Evolutionary conservation across 2,888 invertebrate species (phyloP).

Genomic region (Amphipoea oculea): DNA sequence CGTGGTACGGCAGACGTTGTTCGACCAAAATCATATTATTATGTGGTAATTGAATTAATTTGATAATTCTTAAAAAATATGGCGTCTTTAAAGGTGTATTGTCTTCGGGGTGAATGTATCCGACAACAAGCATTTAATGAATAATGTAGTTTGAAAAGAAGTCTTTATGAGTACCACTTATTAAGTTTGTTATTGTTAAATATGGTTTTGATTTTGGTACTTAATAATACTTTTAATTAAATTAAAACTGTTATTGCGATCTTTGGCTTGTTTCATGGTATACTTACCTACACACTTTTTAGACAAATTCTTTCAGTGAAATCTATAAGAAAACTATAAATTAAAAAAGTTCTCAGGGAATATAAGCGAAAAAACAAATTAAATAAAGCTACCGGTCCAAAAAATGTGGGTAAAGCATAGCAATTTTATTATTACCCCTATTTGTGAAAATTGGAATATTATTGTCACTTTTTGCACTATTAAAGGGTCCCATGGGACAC

Average conservation of each 20-base stretch:
- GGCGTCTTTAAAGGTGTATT: slow-evolving; percentile 56
- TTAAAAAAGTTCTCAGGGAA: neutral
- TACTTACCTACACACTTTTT: neutral
- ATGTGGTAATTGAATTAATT: slow-evolving; percentile 65
- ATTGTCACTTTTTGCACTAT: slow-evolving; percentile 73
- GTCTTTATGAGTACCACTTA: slow-evolving; percentile 53
- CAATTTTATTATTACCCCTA: slow-evolving; percentile 60
- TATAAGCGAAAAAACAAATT: neutral
- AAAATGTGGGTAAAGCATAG: slow-evolving; percentile 25
- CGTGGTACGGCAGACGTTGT: slow-evolving; percentile 28
- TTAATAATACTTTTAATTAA: slow-evolving; percentile 33
- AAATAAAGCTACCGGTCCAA: slow-evolving; percentile 19
- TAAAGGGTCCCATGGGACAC: slow-evolving; percentile 70
- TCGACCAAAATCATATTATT: slow-evolving; percentile 63
- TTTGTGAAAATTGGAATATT: slow-evolving; percentile 70
- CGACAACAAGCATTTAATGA: slow-evolving; percentile 51
- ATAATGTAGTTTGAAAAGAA: slow-evolving; percentile 53
- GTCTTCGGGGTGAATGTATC: slow-evolving; percentile 55
- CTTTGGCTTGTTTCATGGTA: neutral
- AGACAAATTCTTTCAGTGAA: neutral
- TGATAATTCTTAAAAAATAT: slow-evolving; percentile 65
- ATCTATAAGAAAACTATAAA: neutral
- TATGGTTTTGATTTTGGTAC: slow-evolving; percentile 30
- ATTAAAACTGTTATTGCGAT: neutral
- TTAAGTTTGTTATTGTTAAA: slow-evolving; percentile 45